Percentiles rank a stretch among this genome's conserved stretches.
Evolutionary conservation across 2,797 vertebrate species (phyloP).

Genomic region (Ispidina picta): DNA sequence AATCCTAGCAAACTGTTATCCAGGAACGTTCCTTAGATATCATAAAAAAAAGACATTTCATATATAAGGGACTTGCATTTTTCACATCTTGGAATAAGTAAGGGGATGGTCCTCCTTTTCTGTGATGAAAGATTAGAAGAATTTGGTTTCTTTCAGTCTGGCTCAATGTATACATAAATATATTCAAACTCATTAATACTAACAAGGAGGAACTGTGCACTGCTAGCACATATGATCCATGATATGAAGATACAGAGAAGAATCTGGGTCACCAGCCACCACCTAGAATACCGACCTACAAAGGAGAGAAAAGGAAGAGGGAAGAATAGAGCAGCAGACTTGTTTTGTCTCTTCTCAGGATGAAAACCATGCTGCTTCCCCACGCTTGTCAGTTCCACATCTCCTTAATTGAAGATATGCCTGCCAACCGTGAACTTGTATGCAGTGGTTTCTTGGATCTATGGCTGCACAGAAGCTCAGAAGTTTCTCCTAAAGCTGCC

Average conservation of each 20-base stretch:
- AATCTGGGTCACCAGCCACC: background rate
- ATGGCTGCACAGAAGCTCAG: background rate
- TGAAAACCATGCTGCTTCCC: background rate
- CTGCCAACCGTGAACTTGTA: background rate
- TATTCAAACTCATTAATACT: background rate
- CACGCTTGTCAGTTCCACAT: accelerated
- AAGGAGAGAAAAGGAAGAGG: background rate
- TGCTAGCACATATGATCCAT: background rate
- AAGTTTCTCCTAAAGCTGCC: background rate
- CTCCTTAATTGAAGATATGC: background rate
- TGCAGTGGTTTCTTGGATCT: background rate
- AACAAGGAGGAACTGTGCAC: background rate
- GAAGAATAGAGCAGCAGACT: background rate
- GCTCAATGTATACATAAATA: background rate
- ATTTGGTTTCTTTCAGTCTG: background rate
- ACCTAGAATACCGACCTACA: background rate
- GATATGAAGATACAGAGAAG: background rate
- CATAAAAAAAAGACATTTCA: background rate
- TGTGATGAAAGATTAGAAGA: background rate
- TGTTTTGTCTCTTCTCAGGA: background rate
- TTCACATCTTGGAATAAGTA: background rate
- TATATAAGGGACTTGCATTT: background rate
- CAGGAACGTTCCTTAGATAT: background rate
- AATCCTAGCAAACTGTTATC: background rate
- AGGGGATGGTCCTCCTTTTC: background rate